Evolutionary conservation across 1,140 invertebrate species (phyloP), one percentile per base, ranked within the genome.

Genomic region (Atopsyche davidsoni): DNA sequence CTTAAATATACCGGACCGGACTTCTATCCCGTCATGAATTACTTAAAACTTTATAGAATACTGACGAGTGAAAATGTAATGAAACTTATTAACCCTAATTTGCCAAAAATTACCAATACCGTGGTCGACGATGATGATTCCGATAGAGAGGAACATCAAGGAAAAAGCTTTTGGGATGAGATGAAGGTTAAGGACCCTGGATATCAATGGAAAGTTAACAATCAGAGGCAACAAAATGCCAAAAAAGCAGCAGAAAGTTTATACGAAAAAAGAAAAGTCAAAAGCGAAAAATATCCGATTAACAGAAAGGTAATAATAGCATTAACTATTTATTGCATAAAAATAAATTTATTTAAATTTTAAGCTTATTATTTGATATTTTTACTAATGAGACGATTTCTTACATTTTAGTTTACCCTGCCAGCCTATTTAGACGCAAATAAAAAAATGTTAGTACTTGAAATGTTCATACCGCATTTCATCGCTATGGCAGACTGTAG

Each of bases 391-490:
- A 10, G 9, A 10, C 6, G 13, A 25, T 7, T 17, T 24, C 28
- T 49, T 35, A 45, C n/a, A 40, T 69, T 68, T 11, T 62, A 75
- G 72, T 64, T 68, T 46, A 64, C 67, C 44, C 54, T 72, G 55
- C 72, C 63, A 55, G 41, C 48, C 21, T 66, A 66, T 63, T 63
- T 79, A 60, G 77, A 79, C 40, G 48, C 66, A 17, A 66, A 77
- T 53, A 70, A 78, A 46, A 64, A 79, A 10, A 70, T 72, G 4
- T 60, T 75, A 43, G 67, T 86, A 1, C 62, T 89, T 0, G 75
- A 81, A 51, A 79, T 86, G 43, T 85, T 90, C 52, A 79, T 83
- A 24, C 62, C 75, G 13, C 81, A 84, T 53, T 87, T 86, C 50
- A 73, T 85, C 13, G 68, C 79, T 42, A 83, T 85, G 69, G 80